These are phyloP conservation scores for Malacoraja senta DNA, from an alignment of 2,797 vertebrate species.

Conservation along the genomic window DNA sequence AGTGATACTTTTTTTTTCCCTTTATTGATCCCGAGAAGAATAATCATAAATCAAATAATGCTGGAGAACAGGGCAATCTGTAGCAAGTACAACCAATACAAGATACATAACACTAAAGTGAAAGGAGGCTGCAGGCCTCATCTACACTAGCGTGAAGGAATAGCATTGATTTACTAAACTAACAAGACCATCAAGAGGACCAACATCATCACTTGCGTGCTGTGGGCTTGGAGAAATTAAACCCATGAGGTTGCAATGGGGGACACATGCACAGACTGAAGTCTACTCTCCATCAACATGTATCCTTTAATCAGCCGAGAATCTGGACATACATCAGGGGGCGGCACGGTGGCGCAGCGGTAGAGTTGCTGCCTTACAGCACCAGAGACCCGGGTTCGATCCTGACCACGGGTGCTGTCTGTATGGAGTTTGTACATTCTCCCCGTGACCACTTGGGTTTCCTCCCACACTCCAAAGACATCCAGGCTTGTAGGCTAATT, in stretches of 20 bases:
- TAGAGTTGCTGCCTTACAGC: no score
- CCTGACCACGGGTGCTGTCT: no score
- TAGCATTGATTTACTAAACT: neutral
- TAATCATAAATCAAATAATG: constrained; percentile 11
- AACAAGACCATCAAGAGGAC: neutral
- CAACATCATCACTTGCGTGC: neutral
- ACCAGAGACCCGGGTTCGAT: no score
- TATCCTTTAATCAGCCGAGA: neutral
- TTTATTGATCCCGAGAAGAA: constrained; percentile 16
- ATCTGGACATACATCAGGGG: neutral
- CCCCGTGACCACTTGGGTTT: no score
- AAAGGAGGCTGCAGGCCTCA: neutral
- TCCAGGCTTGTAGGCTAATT: no score
- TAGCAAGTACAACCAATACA: neutral
- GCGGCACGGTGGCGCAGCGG: no score
- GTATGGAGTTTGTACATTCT: no score
- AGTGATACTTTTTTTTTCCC: neutral
- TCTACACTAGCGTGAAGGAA: neutral
- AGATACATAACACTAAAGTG: no score
- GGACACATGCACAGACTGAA: neutral
- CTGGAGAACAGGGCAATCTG: neutral
- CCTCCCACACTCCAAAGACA: no score
- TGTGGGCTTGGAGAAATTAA: neutral
- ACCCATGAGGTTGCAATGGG: neutral
- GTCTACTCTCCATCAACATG: neutral